phyloP scores from a whole-genome alignment of 2,888 invertebrate genomes.

The Macroteleia sp. region DNA sequence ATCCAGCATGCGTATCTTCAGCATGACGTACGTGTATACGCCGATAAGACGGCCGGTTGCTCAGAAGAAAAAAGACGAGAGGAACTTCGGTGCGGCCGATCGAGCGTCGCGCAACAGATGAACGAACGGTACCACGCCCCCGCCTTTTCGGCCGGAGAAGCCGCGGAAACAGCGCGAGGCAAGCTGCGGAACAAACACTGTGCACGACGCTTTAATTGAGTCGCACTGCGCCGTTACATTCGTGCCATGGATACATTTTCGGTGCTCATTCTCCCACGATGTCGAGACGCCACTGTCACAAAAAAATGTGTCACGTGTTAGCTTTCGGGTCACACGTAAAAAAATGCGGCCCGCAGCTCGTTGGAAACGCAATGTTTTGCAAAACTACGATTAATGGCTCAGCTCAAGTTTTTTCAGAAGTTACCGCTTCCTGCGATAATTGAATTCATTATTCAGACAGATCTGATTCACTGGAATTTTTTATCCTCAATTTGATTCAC shows the following conservation, averaged over 20 bases:
- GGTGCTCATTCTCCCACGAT: constrained; percentile 47
- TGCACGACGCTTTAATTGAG: constrained; percentile 41
- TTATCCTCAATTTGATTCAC: too few relatives aligned
- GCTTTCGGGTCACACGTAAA: constrained; percentile 6
- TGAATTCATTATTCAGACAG: not conserved
- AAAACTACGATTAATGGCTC: constrained; percentile 7
- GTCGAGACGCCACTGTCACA: constrained; percentile 28
- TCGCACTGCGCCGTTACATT: constrained; percentile 29
- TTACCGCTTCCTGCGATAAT: constrained; percentile 1
- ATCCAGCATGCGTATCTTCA: constrained; percentile 83
- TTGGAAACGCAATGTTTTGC: constrained; percentile 32
- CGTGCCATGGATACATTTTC: constrained; percentile 39
- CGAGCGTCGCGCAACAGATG: constrained; percentile 26
- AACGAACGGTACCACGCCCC: constrained; percentile 39
- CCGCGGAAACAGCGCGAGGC: constrained; percentile 31
- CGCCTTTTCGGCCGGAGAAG: constrained; percentile 15
- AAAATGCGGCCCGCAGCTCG: constrained; percentile 8
- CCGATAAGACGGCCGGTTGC: constrained; percentile 40
- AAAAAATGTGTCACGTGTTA: constrained; percentile 38
- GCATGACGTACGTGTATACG: constrained; percentile 70
- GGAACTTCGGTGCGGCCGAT: not conserved
- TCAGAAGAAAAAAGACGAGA: not conserved
- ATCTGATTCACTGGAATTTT: too few relatives aligned
- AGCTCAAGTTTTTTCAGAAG: constrained; percentile 5
- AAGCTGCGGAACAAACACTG: constrained; percentile 36